Percentiles rank a stretch among this genome's conserved stretches.
These are phyloP conservation scores for Brachyrhaphis roseni DNA, from an alignment of 2,797 vertebrate genomes.

Conservation along the genomic window DNA sequence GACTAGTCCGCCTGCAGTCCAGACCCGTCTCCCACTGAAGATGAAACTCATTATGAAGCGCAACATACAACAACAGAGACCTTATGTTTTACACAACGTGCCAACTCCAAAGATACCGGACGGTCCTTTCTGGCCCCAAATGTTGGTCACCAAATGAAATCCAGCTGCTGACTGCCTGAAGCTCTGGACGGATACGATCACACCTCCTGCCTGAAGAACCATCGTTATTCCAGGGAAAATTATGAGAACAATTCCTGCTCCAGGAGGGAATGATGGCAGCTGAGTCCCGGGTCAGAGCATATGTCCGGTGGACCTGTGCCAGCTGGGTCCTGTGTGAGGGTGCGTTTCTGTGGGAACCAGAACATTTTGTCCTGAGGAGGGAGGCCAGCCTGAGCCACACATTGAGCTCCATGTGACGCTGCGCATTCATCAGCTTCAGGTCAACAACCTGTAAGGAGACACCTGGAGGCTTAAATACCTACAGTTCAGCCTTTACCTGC, in stretches of 20 bases:
- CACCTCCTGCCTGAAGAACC: background rate
- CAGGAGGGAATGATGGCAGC: background rate
- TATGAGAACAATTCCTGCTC: background rate
- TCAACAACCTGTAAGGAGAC: background rate
- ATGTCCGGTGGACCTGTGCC: conserved; percentile 10
- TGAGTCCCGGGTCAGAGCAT: background rate
- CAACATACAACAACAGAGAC: no score
- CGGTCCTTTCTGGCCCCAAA: background rate
- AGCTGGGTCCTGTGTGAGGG: background rate
- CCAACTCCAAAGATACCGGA: background rate
- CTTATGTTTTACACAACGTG: no score
- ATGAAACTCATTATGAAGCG: no score
- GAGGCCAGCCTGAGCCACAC: conserved; percentile 12
- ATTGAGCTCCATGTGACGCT: background rate
- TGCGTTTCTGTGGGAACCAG: background rate
- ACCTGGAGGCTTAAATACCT: background rate
- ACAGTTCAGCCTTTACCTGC: background rate
- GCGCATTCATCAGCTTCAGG: background rate
- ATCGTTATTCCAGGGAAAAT: background rate
- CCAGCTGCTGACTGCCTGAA: background rate
- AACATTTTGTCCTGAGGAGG: conserved; percentile 30
- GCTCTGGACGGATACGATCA: background rate
- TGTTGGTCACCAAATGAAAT: background rate
- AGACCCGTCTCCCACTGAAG: no score
- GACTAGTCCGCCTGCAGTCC: no score